Percentiles rank a stretch among this genome's conserved stretches.
Conservation (phyloP, 2,888 invertebrate genomes). For the Volucella bombylans region DNA sequence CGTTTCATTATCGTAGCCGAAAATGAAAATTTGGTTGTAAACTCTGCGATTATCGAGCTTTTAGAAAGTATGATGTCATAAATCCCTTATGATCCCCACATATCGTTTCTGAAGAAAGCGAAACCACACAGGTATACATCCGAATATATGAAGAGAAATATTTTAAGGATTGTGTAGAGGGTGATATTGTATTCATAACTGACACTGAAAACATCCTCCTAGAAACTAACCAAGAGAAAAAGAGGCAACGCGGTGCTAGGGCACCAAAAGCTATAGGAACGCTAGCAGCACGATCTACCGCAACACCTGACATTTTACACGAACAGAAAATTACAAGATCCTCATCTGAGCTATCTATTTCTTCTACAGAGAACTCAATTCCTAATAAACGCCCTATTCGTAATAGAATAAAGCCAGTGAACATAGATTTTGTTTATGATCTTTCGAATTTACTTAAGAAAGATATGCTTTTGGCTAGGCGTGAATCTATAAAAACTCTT, state of each 20-base stretch:
- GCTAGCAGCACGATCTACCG: slow-evolving; percentile 36
- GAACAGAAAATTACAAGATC: slow-evolving; percentile 76
- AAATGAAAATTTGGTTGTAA: slow-evolving; percentile 90
- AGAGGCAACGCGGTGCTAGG: slow-evolving; percentile 67
- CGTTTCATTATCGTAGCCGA: slow-evolving; percentile 83
- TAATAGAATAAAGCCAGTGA: slow-evolving; percentile 86
- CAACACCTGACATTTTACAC: slow-evolving; percentile 19
- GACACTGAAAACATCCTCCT: slow-evolving; percentile 73
- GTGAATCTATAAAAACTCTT: slow-evolving; percentile 60
- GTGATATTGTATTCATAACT: slow-evolving; percentile 79
- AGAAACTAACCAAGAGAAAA: slow-evolving; percentile 60
- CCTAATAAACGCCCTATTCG: slow-evolving; percentile 84
- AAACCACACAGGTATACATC: slow-evolving; percentile 81
- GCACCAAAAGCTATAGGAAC: slow-evolving; percentile 72
- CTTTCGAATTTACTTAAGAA: slow-evolving; percentile 84
- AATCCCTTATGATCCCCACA: slow-evolving; percentile 87
- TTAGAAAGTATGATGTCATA: slow-evolving; percentile 86
- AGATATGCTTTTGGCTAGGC: slow-evolving; percentile 75
- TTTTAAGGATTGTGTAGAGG: slow-evolving; percentile 80
- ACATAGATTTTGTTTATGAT: slow-evolving; percentile 89
- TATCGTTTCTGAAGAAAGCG: slow-evolving; percentile 84
- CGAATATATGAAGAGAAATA: slow-evolving; percentile 79
- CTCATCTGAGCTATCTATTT: slow-evolving; percentile 73
- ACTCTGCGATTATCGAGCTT: slow-evolving; percentile 88
- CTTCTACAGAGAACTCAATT: slow-evolving; percentile 72